Percentiles rank a stretch among this genome's conserved stretches.
Conservation (phyloP, 92 coral and sea anemone genomes). For the Porites lobata region DNA sequence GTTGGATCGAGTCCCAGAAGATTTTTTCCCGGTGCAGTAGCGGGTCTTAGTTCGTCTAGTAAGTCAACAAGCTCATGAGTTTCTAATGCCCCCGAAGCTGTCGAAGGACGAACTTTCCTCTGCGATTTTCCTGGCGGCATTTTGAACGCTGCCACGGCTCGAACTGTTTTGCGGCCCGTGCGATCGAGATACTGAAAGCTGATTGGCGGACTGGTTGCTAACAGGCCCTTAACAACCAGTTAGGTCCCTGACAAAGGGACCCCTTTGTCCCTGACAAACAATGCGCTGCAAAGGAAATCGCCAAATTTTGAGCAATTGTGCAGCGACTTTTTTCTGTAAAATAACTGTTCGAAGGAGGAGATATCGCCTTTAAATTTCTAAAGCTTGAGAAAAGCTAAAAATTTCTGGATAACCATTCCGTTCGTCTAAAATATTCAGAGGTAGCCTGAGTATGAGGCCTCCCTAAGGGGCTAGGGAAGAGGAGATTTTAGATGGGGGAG, state of each 20-base stretch:
- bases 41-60: conserved; percentile 92
- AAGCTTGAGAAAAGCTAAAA: no score
- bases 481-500: no score
- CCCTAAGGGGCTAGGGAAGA: no score
- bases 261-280: neutral
- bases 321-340: no score
- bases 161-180: conserved; percentile 43
- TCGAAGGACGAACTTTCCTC: conserved; percentile 87
- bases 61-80: conserved; percentile 86
- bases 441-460: no score
- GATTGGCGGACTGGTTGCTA: conserved; percentile 84
- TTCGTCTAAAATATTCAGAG: no score
- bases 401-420: no score
- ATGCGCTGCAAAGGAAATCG: no score
- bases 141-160: conserved; percentile 60
- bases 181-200: conserved; percentile 55
- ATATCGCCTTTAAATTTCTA: no score
- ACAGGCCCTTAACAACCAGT: conserved; percentile 44
- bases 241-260: conserved; percentile 1
- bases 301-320: no score
- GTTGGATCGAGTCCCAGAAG: conserved; percentile 97
- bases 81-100: conserved; percentile 97
- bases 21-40: conserved; percentile 94
- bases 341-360: no score
- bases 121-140: conserved; percentile 91